Conservation (phyloP, 2,113 vertebrate species). For the Ctenomys sociabilis region DNA sequence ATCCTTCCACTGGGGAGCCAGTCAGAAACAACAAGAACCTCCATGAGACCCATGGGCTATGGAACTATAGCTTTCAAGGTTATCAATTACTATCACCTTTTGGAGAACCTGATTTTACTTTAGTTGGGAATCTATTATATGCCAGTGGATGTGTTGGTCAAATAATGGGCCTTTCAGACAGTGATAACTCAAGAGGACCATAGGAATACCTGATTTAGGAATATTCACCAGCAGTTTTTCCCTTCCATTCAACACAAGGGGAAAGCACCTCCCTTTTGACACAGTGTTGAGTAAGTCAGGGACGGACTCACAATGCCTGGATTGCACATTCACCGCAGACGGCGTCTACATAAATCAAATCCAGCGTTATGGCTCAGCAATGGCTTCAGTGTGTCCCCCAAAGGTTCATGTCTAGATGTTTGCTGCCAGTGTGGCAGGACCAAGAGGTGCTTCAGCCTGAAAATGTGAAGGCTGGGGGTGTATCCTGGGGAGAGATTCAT, state of each 20-base stretch:
- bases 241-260: not conserved
- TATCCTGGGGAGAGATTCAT: not conserved
- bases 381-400: not conserved
- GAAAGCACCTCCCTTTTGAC: not conserved
- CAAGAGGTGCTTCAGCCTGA: not conserved
- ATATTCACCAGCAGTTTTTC: not conserved
- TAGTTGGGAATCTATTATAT: not conserved
- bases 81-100: not conserved
- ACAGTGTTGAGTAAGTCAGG: not conserved
- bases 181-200: not conserved
- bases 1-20: not conserved
- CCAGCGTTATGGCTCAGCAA: not conserved
- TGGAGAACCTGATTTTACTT: not conserved
- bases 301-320: not conserved
- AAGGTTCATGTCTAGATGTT: too few species aligned
- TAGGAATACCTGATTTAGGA: not conserved
- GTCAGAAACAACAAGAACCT: not conserved
- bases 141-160: not conserved
- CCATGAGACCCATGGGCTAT: not conserved
- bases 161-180: not conserved
- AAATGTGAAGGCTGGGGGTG: not conserved
- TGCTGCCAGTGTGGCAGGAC: not conserved
- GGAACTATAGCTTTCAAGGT: not conserved
- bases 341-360: not conserved
- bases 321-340: not conserved